Evolutionary conservation across 2,888 invertebrate genomes (phyloP).

Genomic region (Leptarthrus brevirostris): DNA sequence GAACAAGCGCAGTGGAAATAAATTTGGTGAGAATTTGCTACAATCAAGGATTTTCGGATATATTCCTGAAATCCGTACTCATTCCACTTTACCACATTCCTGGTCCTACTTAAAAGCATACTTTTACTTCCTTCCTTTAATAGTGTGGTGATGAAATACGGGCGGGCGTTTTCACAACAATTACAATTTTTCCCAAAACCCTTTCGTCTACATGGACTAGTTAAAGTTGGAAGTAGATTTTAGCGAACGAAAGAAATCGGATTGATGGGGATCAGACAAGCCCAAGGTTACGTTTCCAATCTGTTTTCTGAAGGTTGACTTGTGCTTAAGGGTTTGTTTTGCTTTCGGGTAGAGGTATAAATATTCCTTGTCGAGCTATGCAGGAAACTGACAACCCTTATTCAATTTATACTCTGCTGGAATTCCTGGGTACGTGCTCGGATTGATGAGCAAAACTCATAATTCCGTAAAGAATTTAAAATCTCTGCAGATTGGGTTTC

Average conservation of each 20-base stretch:
- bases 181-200: background rate
- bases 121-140: too few species aligned
- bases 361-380: conserved; percentile 1
- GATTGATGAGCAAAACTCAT: conserved; percentile 1
- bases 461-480: too few species aligned
- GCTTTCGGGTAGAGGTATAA: conserved; percentile 5
- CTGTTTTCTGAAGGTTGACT: conserved; percentile 2
- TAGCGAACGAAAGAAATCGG: background rate
- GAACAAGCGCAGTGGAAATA: background rate
- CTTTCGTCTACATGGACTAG: background rate
- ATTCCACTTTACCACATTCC: background rate
- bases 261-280: background rate
- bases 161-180: background rate
- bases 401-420: conserved; percentile 8
- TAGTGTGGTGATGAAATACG: background rate
- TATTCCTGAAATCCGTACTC: background rate
- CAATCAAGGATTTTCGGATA: conserved; percentile 3
- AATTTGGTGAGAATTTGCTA: conserved; percentile 21
- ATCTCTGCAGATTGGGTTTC: too few species aligned
- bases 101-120: conserved; percentile 1
- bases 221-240: background rate
- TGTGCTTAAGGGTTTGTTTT: conserved; percentile 8
- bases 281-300: conserved; percentile 1
- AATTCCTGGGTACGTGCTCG: background rate
- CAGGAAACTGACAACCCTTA: background rate